Evolutionary conservation across 2,113 vertebrate species (phyloP).

Genomic region (Burhinus bistriatus): DNA sequence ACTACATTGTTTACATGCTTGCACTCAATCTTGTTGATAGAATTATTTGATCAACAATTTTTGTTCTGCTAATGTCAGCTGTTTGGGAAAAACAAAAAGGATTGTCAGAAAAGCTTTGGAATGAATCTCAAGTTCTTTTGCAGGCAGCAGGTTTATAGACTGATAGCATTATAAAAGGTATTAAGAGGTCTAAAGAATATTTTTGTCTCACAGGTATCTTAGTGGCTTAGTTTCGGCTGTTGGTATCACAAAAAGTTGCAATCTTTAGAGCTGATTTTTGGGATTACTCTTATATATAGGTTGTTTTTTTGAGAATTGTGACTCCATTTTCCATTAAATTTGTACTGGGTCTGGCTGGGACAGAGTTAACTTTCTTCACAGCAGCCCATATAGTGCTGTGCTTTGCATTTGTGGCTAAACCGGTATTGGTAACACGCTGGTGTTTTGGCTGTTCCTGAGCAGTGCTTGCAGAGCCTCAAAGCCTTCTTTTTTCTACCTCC

Average conservation of each 20-base stretch:
- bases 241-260: neutral
- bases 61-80: neutral
- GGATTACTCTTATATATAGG: neutral
- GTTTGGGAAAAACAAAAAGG: neutral
- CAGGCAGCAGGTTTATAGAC: neutral
- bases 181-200: neutral
- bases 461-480: neutral
- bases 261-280: neutral
- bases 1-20: neutral
- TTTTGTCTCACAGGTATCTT: neutral
- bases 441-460: neutral
- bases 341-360: neutral
- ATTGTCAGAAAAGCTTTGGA: neutral
- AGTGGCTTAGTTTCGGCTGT: neutral
- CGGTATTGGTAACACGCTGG: fast-evolving
- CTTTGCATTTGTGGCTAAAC: neutral
- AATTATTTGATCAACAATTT: neutral
- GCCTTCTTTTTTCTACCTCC: neutral
- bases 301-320: neutral
- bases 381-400: fast-evolving
- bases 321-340: neutral
- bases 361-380: neutral
- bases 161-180: neutral
- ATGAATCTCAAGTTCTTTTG: neutral
- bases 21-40: neutral